Conservation (phyloP, 2,888 invertebrate genomes). For the Caenorhabditis angaria region DNA sequence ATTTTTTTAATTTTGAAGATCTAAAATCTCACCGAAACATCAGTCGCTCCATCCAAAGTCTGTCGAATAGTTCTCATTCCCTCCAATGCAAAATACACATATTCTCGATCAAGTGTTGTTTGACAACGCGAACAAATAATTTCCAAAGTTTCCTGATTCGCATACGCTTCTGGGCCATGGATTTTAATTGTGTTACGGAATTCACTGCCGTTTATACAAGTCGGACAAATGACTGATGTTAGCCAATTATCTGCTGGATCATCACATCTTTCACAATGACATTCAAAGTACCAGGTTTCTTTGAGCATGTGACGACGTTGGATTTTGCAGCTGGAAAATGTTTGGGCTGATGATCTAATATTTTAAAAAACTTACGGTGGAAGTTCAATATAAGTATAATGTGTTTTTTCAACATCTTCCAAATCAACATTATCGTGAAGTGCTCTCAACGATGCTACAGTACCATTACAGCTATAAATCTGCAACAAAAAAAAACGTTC, state of each 20-base stretch:
- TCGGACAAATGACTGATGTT: conserved; percentile 64
- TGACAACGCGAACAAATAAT: conserved; percentile 37
- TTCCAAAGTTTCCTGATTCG: conserved; percentile 26
- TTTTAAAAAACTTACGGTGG: conserved; percentile 44
- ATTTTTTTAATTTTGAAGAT: too few species aligned
- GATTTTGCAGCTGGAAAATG: conserved; percentile 42
- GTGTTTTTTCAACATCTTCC: conserved; percentile 60
- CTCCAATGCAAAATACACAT: conserved; percentile 28
- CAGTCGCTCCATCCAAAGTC: conserved; percentile 24
- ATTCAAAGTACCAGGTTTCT: conserved; percentile 71
- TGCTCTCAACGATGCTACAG: conserved; percentile 62
- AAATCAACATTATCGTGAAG: conserved; percentile 63
- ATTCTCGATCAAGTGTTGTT: conserved; percentile 24
- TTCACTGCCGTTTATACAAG: conserved; percentile 49
- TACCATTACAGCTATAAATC: conserved; percentile 68
- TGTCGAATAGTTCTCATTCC: conserved; percentile 35
- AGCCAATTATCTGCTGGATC: conserved; percentile 67
- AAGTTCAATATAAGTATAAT: conserved; percentile 72
- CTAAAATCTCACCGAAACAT: conserved; percentile 20
- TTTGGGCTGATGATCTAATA: background rate
- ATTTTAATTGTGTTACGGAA: conserved; percentile 35
- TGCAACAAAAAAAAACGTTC: conserved; percentile 1
- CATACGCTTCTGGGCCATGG: conserved; percentile 38
- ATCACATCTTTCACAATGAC: conserved; percentile 68
- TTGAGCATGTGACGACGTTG: conserved; percentile 63